A percentile compares a stretch with the other conserved stretches of the same genome.
These are phyloP conservation scores for Arion vulgaris DNA, from an alignment of 1,140 invertebrate genomes.

Conservation along the genomic window DNA sequence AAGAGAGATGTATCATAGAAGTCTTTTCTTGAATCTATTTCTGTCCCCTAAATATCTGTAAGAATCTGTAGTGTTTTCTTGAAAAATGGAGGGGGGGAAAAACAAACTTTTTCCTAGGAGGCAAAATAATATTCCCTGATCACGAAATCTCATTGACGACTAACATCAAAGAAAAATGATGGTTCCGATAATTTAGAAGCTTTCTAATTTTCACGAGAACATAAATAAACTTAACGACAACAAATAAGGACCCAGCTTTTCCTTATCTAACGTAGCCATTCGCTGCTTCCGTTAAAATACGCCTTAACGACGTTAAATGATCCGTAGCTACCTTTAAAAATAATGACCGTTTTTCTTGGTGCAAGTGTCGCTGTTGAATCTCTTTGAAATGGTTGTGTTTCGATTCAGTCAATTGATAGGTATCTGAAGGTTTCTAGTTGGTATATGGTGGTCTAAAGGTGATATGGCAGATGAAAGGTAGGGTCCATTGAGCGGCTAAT, in stretches of 20 bases:
- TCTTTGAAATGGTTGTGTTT: background rate
- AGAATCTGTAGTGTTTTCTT: background rate
- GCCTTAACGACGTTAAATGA: background rate
- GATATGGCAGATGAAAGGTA: background rate
- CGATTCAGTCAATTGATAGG: background rate
- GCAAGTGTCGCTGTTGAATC: background rate
- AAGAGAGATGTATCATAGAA: background rate
- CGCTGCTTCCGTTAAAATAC: background rate
- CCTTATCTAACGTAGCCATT: background rate
- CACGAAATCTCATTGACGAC: background rate
- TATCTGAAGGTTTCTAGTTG: background rate
- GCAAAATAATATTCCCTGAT: background rate
- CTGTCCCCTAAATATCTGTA: background rate
- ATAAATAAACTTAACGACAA: background rate
- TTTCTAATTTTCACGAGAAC: background rate
- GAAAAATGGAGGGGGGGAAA: no score
- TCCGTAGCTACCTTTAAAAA: background rate
- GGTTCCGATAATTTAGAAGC: background rate
- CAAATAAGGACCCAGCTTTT: background rate
- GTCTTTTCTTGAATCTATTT: background rate
- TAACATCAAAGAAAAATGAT: background rate
- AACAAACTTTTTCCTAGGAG: background rate
- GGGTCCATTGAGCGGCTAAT: constrained; percentile 7
- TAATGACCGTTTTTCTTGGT: background rate
- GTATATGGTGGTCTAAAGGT: background rate